A percentile compares a stretch with the other conserved stretches of the same genome.
These are phyloP conservation scores for Bufo bufo DNA, from an alignment of 2,113 vertebrate species.

Conservation along the genomic window DNA sequence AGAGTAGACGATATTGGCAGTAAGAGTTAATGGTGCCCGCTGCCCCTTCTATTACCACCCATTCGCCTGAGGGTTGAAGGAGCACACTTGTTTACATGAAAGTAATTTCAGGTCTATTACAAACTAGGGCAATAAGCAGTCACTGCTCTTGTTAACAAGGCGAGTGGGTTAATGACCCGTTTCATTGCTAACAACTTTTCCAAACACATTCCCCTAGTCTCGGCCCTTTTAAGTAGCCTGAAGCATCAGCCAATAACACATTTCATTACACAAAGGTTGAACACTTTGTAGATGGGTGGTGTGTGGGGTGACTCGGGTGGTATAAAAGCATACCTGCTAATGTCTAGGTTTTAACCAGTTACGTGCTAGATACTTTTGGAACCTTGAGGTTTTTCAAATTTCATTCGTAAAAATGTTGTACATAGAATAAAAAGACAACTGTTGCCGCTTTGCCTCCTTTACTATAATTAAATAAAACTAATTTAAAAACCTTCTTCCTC, in stretches of 20 bases:
- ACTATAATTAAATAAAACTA: too few relatives aligned
- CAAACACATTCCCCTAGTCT: constrained; percentile 50
- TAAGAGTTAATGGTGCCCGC: constrained; percentile 43
- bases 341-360: constrained; percentile 19
- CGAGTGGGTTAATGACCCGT: constrained; percentile 55
- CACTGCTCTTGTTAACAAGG: constrained; percentile 53
- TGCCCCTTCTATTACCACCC: constrained; percentile 42
- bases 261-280: constrained; percentile 57
- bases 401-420: background rate
- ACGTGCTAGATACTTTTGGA: background rate
- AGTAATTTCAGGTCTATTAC: constrained; percentile 57
- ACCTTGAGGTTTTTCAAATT: background rate
- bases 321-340: constrained; percentile 43
- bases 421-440: too few relatives aligned
- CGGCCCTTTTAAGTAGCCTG: constrained; percentile 54
- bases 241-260: constrained; percentile 58
- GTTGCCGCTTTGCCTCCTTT: too few relatives aligned
- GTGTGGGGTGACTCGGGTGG: constrained; percentile 4
- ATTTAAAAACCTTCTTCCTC: too few relatives aligned
- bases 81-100: constrained; percentile 56
- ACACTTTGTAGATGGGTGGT: constrained; percentile 51
- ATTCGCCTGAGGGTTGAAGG: constrained; percentile 37
- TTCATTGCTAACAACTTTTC: constrained; percentile 59
- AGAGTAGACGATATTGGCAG: constrained; percentile 1
- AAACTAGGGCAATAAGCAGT: constrained; percentile 56